Evolutionary conservation across 2,888 invertebrate genomes (phyloP), one percentile per base, ranked within the genome.

Genomic region (Cetonia aurata): DNA sequence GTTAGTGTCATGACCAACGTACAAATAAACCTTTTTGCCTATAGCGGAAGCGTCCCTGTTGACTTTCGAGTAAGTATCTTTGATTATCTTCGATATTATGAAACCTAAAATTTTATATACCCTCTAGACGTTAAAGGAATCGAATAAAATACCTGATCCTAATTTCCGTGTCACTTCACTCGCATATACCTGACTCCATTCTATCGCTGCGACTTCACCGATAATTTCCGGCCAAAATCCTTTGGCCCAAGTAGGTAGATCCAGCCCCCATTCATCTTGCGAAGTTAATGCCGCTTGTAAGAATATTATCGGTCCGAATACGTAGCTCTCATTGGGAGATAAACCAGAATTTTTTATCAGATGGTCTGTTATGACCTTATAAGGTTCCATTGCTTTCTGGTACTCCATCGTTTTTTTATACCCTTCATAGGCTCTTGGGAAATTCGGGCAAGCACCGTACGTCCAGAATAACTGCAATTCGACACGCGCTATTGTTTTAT

Each of bases 1-100:
- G n/a, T 88, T 88, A 0, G 86, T 84, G 75, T 89, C 89, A 77
- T 89, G 89, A 1, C 84, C 86, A 13, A 86, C 83, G 75, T 85
- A 87, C 17, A 81, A 74, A 67, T 77, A 75, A n/a, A 81, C 72
- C 71, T 80, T 81, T 48, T 15, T 69, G 6, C 48, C 46, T 17
- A 57, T 57, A 10, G 41, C 55, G 1, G 46, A 48, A 37, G 46
- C 37, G 12, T 62, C 62, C 8, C 50, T 56, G 6, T 71, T 71
- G 42, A 69, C 65, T 9, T 60, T 68, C 0, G 56, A 41, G 12
- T 65, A 31, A 4, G 69, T 69, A 17, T 71, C 57, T 25, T 71
- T 62, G 10, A 68, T 41, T 10, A 71, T 71, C 42, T 60, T 60
- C 17, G 67, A 68, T 33, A 71, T 50, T 33, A 71, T 17, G 42